phyloP scores from a whole-genome alignment of 1,140 invertebrate genomes.

The Neoseiulus cucumeris region DNA sequence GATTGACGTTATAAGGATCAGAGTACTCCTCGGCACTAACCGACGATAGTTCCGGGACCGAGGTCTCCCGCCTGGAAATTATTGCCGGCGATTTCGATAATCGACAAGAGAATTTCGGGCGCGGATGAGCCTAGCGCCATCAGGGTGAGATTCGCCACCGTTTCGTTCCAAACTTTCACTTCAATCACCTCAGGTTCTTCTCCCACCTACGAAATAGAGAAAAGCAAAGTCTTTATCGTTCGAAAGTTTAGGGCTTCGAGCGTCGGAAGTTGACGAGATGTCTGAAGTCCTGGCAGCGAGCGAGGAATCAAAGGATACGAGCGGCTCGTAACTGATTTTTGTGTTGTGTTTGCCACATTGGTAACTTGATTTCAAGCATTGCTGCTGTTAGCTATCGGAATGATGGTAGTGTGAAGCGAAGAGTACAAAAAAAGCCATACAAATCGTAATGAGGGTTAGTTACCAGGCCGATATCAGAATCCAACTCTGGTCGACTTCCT shows the following conservation, averaged over 20 bases:
- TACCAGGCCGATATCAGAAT: conserved; percentile 23
- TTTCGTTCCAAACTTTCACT: conserved; percentile 38
- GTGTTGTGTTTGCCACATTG: too few relatives aligned
- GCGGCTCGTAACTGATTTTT: too few relatives aligned
- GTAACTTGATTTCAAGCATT: too few relatives aligned
- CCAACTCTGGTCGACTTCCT: not conserved
- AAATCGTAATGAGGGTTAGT: conserved; percentile 11
- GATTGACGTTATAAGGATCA: too few relatives aligned
- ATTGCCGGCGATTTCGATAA: conserved; percentile 39
- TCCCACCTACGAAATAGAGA: conserved; percentile 9
- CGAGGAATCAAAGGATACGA: too few relatives aligned
- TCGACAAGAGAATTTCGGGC: conserved; percentile 41
- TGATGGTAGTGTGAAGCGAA: too few relatives aligned
- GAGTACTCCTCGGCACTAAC: conserved; percentile 18
- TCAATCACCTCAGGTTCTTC: conserved; percentile 25
- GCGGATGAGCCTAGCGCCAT: conserved; percentile 45
- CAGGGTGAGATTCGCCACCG: conserved; percentile 44
- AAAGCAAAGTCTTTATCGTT: conserved; percentile 15
- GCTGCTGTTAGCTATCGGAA: too few relatives aligned
- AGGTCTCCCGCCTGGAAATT: conserved; percentile 33
- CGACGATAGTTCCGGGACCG: conserved; percentile 44
- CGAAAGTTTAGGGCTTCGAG: too few relatives aligned
- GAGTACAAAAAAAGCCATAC: too few relatives aligned
- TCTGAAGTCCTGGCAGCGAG: too few relatives aligned
- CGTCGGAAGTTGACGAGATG: too few relatives aligned